phyloP scores from a whole-genome alignment of 2,797 vertebrate genomes.

The Falco naumanni region DNA sequence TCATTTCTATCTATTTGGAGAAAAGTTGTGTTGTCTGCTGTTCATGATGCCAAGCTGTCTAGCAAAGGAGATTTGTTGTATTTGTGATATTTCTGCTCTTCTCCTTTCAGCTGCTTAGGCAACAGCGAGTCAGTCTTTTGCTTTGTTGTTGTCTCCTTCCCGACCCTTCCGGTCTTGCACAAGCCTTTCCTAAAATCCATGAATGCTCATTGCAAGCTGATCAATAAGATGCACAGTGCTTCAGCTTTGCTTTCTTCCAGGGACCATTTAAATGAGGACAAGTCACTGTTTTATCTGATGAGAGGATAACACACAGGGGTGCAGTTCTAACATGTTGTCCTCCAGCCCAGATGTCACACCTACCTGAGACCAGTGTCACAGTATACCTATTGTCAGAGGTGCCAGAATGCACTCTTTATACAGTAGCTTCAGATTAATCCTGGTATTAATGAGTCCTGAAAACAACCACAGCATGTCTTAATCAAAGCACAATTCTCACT shows the following conservation, averaged over 20 bases:
- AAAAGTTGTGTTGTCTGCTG: not conserved
- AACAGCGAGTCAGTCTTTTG: not conserved
- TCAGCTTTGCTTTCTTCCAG: not conserved
- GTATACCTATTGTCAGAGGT: not conserved
- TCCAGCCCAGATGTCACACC: not conserved
- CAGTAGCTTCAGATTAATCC: not conserved
- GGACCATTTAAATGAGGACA: not conserved
- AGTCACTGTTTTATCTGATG: not conserved
- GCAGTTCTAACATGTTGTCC: not conserved
- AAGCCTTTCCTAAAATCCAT: not conserved
- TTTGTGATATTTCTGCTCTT: not conserved
- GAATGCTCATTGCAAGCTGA: not conserved
- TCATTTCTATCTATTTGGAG: not conserved
- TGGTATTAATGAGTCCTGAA: not conserved
- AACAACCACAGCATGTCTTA: not conserved
- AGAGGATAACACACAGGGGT: not conserved
- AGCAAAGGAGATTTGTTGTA: not conserved
- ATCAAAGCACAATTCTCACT: slow-evolving; percentile 16
- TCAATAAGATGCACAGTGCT: not conserved
- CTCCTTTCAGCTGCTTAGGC: not conserved
- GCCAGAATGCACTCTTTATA: not conserved
- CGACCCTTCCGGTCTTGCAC: not conserved
- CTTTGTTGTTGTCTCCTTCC: not conserved
- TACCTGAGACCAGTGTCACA: not conserved
- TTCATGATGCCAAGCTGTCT: not conserved